A percentile compares a stretch with the other conserved stretches of the same genome.
Evolutionary conservation across 92 coral and sea anemone genomes (phyloP).

Genomic region (Nematostella vectensis): DNA sequence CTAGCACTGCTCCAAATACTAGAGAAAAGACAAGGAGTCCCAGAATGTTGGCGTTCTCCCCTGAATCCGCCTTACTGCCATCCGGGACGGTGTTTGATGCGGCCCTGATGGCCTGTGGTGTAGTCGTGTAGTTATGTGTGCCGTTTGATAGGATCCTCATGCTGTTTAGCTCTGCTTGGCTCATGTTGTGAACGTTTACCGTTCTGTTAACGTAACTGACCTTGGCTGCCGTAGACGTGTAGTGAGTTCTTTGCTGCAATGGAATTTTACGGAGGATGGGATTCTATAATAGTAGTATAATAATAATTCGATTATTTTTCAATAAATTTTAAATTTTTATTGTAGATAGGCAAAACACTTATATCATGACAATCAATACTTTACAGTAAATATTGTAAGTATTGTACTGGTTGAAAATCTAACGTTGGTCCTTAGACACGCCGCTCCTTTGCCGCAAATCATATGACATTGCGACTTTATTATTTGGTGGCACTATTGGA

Average conservation of each 20-base stretch:
- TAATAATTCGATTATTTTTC: too few species aligned
- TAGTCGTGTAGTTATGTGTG: slow-evolving; percentile 17
- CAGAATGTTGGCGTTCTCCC: slow-evolving; percentile 64
- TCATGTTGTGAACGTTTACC: slow-evolving; percentile 11
- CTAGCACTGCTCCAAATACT: slow-evolving; percentile 83
- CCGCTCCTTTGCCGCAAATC: too few species aligned
- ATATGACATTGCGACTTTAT: too few species aligned
- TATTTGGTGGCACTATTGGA: too few species aligned
- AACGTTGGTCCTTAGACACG: too few species aligned
- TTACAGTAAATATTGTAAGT: too few species aligned
- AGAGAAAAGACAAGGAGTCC: slow-evolving; percentile 82
- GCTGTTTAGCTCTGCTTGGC: slow-evolving; percentile 7
- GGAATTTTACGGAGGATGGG: not conserved
- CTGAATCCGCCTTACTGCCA: slow-evolving; percentile 54
- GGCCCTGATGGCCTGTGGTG: not conserved
- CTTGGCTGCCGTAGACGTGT: slow-evolving; percentile 13
- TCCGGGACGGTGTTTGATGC: slow-evolving; percentile 66
- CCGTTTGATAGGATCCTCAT: slow-evolving; percentile 21
- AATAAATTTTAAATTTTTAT: too few species aligned
- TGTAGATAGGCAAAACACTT: too few species aligned
- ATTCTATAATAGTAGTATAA: too few species aligned
- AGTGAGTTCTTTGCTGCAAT: slow-evolving; percentile 49
- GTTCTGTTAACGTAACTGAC: slow-evolving; percentile 20
- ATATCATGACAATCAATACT: too few species aligned
- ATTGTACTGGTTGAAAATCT: too few species aligned